Evolutionary conservation across 1,140 invertebrate species (phyloP).

Genomic region (Caerostris darwini): DNA sequence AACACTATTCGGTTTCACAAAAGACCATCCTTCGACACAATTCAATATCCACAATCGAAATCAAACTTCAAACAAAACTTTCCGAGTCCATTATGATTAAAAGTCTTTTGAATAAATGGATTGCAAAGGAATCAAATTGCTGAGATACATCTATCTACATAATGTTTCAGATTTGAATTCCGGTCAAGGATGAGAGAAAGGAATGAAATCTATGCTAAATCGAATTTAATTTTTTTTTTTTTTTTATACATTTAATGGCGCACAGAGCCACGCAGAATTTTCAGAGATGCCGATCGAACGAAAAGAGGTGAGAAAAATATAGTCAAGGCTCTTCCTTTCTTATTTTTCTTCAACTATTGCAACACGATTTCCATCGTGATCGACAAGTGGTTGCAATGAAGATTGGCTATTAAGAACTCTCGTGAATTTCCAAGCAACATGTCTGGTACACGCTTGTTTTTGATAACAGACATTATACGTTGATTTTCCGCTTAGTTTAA

Average conservation of each 20-base stretch:
- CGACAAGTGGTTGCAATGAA: background rate
- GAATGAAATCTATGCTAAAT: constrained; percentile 6
- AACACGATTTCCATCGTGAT: background rate
- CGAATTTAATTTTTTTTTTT: constrained; percentile 31
- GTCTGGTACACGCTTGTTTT: background rate
- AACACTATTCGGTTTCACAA: background rate
- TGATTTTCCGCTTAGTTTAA: background rate
- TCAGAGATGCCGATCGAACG: constrained; percentile 16
- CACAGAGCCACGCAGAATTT: background rate
- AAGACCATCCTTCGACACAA: background rate
- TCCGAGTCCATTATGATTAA: background rate
- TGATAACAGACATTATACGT: background rate
- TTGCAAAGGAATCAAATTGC: background rate
- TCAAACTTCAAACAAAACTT: background rate
- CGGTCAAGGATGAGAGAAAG: constrained; percentile 23
- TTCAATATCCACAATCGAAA: constrained; percentile 18
- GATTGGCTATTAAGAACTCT: background rate
- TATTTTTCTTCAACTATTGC: constrained; percentile 23
- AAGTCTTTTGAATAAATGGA: background rate
- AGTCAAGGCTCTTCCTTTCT: constrained; percentile 27
- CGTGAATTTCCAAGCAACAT: background rate
- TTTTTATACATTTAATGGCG: background rate
- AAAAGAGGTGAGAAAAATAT: constrained; percentile 37
- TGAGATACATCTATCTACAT: background rate
- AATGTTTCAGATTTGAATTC: constrained; percentile 17